These are phyloP conservation scores for Xenotilapia flavipinnis DNA, from an alignment of 2,113 vertebrate genomes.

Conservation along the genomic window DNA sequence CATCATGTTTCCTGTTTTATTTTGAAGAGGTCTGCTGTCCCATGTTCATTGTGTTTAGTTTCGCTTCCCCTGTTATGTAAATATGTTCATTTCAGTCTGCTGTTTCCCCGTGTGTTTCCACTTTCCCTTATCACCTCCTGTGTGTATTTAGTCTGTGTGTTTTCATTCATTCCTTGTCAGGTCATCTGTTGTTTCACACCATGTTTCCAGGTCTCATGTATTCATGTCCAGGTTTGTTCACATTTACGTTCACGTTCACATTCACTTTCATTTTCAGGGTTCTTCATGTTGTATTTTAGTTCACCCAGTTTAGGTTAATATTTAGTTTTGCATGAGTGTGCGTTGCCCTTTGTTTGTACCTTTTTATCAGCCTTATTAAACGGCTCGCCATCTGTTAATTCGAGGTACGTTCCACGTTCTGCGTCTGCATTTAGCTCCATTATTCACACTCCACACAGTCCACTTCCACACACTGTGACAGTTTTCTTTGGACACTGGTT, in stretches of 20 bases:
- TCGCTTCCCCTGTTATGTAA: neutral
- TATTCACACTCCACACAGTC: neutral
- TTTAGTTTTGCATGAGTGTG: neutral
- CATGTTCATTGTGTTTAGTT: neutral
- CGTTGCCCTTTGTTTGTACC: neutral
- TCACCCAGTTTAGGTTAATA: neutral
- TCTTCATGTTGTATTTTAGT: neutral
- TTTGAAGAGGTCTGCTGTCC: neutral
- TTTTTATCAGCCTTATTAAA: neutral
- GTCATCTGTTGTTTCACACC: neutral
- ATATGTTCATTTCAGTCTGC: neutral
- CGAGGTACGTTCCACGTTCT: fast-evolving
- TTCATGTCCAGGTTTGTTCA: fast-evolving
- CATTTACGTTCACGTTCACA: fast-evolving
- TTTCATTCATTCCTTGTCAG: neutral
- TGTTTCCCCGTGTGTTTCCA: neutral
- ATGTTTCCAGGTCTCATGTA: neutral
- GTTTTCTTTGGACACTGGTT: neutral
- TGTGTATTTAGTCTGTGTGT: neutral
- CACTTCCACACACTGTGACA: neutral
- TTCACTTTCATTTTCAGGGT: neutral
- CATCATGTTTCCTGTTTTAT: neutral
- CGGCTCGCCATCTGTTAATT: neutral
- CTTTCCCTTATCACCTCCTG: neutral
- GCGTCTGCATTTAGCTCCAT: neutral